A percentile compares a stretch with the other conserved stretches of the same genome.
phyloP scores from a whole-genome alignment of 1,140 invertebrate species.

The Drosophila carrolli region DNA sequence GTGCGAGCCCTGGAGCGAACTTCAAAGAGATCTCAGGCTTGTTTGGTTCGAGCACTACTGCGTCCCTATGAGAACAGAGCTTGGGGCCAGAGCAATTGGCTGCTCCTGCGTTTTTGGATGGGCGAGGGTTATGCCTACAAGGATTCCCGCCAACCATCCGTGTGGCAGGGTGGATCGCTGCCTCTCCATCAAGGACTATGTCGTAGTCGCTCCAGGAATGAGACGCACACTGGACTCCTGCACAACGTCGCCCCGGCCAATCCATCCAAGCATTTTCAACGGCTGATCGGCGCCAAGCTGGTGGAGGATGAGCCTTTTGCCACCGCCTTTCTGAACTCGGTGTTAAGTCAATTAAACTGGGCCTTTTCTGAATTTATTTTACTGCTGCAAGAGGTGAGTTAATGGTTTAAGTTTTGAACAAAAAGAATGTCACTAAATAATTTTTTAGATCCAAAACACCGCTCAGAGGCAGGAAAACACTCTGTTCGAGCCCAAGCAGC shows the following conservation, averaged over 20 bases:
- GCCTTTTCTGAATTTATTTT: slow-evolving; percentile 95
- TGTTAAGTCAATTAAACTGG: slow-evolving; percentile 94
- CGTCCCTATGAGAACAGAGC: slow-evolving; percentile 93
- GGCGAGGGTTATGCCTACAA: slow-evolving; percentile 93
- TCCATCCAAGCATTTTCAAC: slow-evolving; percentile 80
- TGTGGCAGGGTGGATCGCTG: slow-evolving; percentile 79
- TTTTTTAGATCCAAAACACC: slow-evolving; percentile 87
- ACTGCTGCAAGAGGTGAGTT: slow-evolving; percentile 91
- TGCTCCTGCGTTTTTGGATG: slow-evolving; percentile 93
- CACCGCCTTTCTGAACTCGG: slow-evolving; percentile 90
- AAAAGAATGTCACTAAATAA: neutral
- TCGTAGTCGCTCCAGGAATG: slow-evolving; percentile 79
- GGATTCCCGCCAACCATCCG: slow-evolving; percentile 85
- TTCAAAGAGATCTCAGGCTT: slow-evolving; percentile 86
- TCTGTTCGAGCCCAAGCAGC: slow-evolving; percentile 89
- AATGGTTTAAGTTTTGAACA: too few relatives aligned
- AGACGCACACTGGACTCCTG: slow-evolving; percentile 81
- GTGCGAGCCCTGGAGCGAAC: slow-evolving; percentile 88
- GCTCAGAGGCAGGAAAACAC: slow-evolving; percentile 85
- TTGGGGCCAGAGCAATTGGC: slow-evolving; percentile 95
- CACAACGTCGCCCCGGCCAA: slow-evolving; percentile 82
- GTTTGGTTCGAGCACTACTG: slow-evolving; percentile 89
- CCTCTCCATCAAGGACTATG: slow-evolving; percentile 69
- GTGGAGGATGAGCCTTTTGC: slow-evolving; percentile 85
- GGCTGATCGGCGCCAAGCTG: slow-evolving; percentile 84